Evolutionary conservation across 2,888 invertebrate genomes (phyloP), one percentile per base, ranked within the genome.

Genomic region (Polymixis lichenea): DNA sequence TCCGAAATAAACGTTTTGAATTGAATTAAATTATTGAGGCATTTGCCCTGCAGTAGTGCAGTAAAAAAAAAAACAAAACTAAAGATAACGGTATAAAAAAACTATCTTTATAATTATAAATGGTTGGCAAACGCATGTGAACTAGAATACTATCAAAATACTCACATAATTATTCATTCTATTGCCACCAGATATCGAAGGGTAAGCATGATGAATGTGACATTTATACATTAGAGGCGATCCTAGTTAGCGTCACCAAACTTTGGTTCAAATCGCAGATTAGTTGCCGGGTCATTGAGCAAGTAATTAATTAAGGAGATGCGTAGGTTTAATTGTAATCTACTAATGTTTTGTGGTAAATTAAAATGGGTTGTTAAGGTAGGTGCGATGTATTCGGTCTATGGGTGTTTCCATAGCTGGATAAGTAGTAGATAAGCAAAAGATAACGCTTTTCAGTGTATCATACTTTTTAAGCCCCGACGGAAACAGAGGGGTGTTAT

Each of bases 121-220:
- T 70, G 11, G 2, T 19, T 13, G 2, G 17, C 7, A 51, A 51
- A 51, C 19, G 22, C 28, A 8, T n/a, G 3, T 51, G 11, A 69
- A 43, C 22, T 55, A 55, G 53, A 71, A 25, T 13, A 15, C 56
- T 28, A 61, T 60, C 51, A 53, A 25, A 78, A 60, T 78, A 25
- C 28, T 53, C 32, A 38, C 4, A 46, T 32, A 65, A 49, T 75
- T 38, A 70, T 78, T 71, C 49, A 78, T 43, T 22, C 38, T 55
- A 62, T 56, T 71, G 25, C n/a, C 66, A 32, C 56, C 7, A 58
- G 56, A 32, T 66, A 81, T 62, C 38, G 53, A 9, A 15, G 15
- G 38, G 28, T 77, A 67, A 80, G 77, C 53, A 77, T 58, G 80
- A 82, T 72, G n/a, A 72, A 82, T 83, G 82, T 53, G 62, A 32